Evolutionary conservation across 2,888 invertebrate genomes (phyloP), one percentile per base, ranked within the genome.

Genomic region (Portevinia maculata): DNA sequence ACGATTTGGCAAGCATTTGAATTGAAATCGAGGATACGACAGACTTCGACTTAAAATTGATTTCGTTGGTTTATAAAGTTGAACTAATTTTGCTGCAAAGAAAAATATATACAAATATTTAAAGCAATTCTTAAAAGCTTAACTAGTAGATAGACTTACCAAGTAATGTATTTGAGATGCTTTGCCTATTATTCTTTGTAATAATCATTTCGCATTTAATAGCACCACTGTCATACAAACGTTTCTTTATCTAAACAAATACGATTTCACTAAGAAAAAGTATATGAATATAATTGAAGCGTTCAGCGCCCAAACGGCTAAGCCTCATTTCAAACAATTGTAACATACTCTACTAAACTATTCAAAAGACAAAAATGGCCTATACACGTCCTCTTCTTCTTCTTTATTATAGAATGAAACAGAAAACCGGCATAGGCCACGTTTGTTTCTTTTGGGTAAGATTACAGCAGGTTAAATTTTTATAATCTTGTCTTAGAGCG

Each of bases 21-120:
- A 62, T 24, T 39, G n/a, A 48, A 37, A 50, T 44, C 34, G 55
- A 2, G 55, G 24, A 37, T 57, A 41, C 0, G 37, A 39, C 5
- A 34, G 32, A 32, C 44, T 65, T 8, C 52, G 34, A 13, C 6
- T 60, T 37, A 50, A 59, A 3, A 48, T 24, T 1, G 52, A n/a
- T 17, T 57, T 79, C 1, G 55, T 57, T 3, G 79, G 79, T 24
- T 79, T 79, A 44, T 79, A 79, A 3, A 17, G 21, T 24, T 59
- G 79, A 41, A 64, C 28, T 6, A 79, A 19, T 37, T 59, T 75
- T 0, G 50, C 75, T 79, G 7, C 11, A 24, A 19, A 46, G 11
- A 37, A 44, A 46, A 4, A 24, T 2, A 19, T 37, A 5, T 21
- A n/a, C 2, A 13, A 32, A 9, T n/a, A 13, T 24, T 17, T 15